A percentile compares a stretch with the other conserved stretches of the same genome.
phyloP scores from a whole-genome alignment of 2,797 vertebrate genomes.

The Lagorchestes hirsutus region DNA sequence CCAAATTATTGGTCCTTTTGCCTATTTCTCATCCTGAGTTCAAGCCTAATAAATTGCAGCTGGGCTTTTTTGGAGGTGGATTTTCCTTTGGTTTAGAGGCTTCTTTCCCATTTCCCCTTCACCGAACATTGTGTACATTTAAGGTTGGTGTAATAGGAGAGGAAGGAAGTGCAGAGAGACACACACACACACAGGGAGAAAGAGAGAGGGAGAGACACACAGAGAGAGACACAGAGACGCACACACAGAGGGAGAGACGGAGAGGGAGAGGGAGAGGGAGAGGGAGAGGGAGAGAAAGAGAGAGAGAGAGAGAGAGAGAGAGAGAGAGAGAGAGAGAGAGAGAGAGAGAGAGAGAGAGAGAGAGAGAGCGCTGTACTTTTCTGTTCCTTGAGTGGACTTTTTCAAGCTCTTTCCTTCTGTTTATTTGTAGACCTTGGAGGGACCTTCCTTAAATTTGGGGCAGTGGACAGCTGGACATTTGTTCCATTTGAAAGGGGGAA shows the following conservation, averaged over 20 bases:
- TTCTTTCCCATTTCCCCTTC: not conserved
- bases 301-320: too few relatives aligned
- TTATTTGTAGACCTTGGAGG: not conserved
- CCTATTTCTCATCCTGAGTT: slow-evolving; percentile 32
- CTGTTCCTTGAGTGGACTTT: not conserved
- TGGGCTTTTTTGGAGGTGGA: slow-evolving; percentile 24
- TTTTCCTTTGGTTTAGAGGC: slow-evolving; percentile 18
- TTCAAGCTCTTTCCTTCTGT: not conserved
- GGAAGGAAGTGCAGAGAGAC: not conserved
- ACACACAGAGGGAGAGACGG: not conserved
- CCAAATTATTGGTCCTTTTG: slow-evolving; percentile 29
- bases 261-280: not conserved
- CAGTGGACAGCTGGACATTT: not conserved
- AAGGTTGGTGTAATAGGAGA: not conserved
- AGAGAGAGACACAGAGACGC: not conserved
- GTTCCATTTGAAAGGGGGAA: not conserved
- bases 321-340: not conserved
- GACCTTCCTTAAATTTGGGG: not conserved
- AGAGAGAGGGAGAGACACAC: not conserved
- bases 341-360: not conserved
- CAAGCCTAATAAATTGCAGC: slow-evolving; percentile 32
- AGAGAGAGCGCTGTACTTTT: not conserved
- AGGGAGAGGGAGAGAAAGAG: not conserved
- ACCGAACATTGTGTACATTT: not conserved
- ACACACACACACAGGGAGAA: not conserved